Conservation (phyloP, 2,888 invertebrate species). For the Agelastica alni region DNA sequence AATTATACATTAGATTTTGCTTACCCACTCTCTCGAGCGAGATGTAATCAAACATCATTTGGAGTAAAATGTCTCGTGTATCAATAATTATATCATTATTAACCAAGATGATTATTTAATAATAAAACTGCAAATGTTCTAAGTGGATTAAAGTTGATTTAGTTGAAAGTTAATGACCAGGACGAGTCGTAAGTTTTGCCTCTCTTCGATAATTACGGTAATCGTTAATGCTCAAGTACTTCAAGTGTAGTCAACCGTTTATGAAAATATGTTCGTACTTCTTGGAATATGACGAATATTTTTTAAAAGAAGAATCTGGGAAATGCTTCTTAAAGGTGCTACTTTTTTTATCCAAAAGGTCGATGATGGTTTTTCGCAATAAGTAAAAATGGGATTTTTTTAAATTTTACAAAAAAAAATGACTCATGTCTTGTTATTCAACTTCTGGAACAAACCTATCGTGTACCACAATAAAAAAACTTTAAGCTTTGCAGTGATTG, state of each 20-base stretch:
- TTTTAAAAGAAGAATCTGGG: no score
- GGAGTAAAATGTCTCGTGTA: slow-evolving; percentile 22
- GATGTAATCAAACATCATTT: slow-evolving; percentile 29
- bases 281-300: no score
- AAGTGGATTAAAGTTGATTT: slow-evolving; percentile 11
- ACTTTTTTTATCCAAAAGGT: no score
- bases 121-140: slow-evolving; percentile 5
- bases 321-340: no score
- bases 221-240: not conserved
- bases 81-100: slow-evolving; percentile 23
- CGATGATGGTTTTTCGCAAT: no score
- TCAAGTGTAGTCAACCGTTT: not conserved
- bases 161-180: slow-evolving; percentile 14
- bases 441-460: no score
- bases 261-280: no score
- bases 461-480: no score
- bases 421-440: no score
- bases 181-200: slow-evolving; percentile 2
- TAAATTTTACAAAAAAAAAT: no score
- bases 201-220: slow-evolving; percentile 2
- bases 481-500: no score
- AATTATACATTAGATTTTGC: slow-evolving; percentile 26
- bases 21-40: slow-evolving; percentile 11
- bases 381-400: no score
- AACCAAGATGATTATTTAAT: slow-evolving; percentile 6